phyloP scores from a whole-genome alignment of 2,888 invertebrate species.

The Dynastes grantii region DNA sequence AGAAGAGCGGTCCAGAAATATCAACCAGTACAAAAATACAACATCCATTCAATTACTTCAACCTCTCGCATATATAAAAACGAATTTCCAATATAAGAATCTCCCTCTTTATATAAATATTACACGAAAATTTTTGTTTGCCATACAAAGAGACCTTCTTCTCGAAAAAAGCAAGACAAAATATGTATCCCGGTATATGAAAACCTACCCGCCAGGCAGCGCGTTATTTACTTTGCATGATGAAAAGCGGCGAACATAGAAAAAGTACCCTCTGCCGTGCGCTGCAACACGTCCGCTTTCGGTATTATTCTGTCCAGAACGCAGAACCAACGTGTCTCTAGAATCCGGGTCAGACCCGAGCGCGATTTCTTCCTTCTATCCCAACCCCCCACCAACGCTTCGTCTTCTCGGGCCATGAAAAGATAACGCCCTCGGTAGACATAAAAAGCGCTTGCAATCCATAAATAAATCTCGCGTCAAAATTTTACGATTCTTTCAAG shows the following conservation, averaged over 20 bases:
- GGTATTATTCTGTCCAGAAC: background rate
- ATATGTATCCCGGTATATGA: background rate
- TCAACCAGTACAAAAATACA: too few species aligned
- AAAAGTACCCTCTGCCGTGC: background rate
- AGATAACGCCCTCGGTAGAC: constrained; percentile 25
- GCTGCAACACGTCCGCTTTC: constrained; percentile 9
- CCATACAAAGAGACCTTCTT: background rate
- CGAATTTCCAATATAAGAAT: background rate
- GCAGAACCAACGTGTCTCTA: background rate
- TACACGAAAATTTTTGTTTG: background rate
- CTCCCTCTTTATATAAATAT: background rate
- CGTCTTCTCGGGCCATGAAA: constrained; percentile 7
- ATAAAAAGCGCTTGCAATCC: constrained; percentile 38
- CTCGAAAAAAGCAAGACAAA: background rate
- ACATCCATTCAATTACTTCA: background rate
- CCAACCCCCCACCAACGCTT: background rate
- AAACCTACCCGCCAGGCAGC: background rate
- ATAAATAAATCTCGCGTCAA: constrained; percentile 45
- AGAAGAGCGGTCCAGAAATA: background rate
- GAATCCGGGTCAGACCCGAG: constrained; percentile 9
- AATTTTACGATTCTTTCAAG: constrained; percentile 43
- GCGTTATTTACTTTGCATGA: background rate
- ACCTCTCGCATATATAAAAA: background rate
- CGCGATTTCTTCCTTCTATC: background rate
- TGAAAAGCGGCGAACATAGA: background rate